These are phyloP conservation scores for Folsomia candida DNA, from an alignment of 2,888 invertebrate genomes.

Conservation along the genomic window DNA sequence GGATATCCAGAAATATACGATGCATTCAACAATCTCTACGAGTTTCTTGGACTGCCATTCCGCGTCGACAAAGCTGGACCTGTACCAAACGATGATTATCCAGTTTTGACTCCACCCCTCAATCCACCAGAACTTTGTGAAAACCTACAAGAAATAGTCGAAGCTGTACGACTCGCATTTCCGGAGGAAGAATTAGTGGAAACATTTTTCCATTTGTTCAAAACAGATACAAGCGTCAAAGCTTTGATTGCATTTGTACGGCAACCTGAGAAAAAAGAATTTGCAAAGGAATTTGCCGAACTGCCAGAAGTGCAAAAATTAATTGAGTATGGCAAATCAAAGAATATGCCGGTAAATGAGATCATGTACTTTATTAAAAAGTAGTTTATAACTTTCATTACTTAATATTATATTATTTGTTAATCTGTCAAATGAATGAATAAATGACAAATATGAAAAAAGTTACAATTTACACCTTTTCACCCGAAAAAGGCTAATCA, in stretches of 20 bases:
- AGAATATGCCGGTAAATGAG: background rate
- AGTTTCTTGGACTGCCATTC: background rate
- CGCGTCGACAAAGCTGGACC: conserved; percentile 5
- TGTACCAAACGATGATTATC: background rate
- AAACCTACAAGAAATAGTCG: background rate
- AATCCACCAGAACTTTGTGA: background rate
- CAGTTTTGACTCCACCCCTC: background rate
- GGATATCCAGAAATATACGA: conserved; percentile 16
- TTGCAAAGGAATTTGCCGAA: background rate
- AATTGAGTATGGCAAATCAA: background rate
- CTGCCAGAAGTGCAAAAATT: conserved; percentile 10
- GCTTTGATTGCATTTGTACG: background rate
- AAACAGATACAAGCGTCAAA: background rate
- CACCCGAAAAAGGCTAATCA: too few relatives aligned
- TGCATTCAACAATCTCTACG: background rate
- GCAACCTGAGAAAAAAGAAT: conserved; percentile 1
- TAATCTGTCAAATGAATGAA: too few relatives aligned
- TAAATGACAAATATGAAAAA: too few relatives aligned
- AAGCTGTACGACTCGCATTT: background rate
- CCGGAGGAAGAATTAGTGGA: background rate
- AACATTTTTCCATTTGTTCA: background rate
- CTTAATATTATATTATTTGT: too few relatives aligned
- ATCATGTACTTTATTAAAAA: too few relatives aligned
- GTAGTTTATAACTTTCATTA: too few relatives aligned
- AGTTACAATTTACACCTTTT: too few relatives aligned